Percentiles rank a stretch among this genome's conserved stretches.
These are phyloP conservation scores for Trachelipus rathkii DNA, from an alignment of 1,140 invertebrate species.

Conservation along the genomic window DNA sequence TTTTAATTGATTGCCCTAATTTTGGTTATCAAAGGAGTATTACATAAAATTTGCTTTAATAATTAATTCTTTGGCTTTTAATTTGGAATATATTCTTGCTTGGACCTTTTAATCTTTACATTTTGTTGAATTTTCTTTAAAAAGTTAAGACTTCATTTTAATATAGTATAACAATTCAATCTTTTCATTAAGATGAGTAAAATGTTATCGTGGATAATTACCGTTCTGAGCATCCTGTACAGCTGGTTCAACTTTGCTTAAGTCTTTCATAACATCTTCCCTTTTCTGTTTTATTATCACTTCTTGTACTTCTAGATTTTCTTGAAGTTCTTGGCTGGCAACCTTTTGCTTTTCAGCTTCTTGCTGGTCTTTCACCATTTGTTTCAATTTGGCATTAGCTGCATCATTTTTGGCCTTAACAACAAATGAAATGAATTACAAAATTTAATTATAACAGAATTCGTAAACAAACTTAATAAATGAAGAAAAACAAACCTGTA, in stretches of 20 bases:
- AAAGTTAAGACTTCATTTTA: too few relatives aligned
- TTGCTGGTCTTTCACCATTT: slow-evolving; percentile 99
- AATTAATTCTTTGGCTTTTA: too few relatives aligned
- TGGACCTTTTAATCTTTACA: too few relatives aligned
- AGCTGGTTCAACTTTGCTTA: slow-evolving; percentile 94
- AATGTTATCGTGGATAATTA: slow-evolving; percentile 50
- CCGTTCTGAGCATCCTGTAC: slow-evolving; percentile 96
- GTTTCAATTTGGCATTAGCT: slow-evolving; percentile 94
- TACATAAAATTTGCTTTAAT: too few relatives aligned
- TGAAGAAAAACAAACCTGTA: slow-evolving; percentile 17
- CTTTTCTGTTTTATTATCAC: slow-evolving; percentile 89
- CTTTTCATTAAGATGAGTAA: too few relatives aligned
- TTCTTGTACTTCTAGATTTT: slow-evolving; percentile 81
- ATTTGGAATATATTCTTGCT: too few relatives aligned
- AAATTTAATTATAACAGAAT: background rate
- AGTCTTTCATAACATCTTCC: slow-evolving; percentile 86
- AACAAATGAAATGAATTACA: slow-evolving; percentile 27
- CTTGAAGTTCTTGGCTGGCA: slow-evolving; percentile 94
- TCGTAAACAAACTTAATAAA: slow-evolving; percentile 50
- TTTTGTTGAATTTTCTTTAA: too few relatives aligned
- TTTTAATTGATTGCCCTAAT: too few relatives aligned
- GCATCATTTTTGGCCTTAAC: slow-evolving; percentile 98
- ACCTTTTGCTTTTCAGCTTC: slow-evolving; percentile 99
- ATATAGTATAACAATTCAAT: too few relatives aligned
- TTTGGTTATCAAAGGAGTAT: too few relatives aligned